Conservation (phyloP, 2,113 vertebrate species). For the Tinamus guttatus region DNA sequence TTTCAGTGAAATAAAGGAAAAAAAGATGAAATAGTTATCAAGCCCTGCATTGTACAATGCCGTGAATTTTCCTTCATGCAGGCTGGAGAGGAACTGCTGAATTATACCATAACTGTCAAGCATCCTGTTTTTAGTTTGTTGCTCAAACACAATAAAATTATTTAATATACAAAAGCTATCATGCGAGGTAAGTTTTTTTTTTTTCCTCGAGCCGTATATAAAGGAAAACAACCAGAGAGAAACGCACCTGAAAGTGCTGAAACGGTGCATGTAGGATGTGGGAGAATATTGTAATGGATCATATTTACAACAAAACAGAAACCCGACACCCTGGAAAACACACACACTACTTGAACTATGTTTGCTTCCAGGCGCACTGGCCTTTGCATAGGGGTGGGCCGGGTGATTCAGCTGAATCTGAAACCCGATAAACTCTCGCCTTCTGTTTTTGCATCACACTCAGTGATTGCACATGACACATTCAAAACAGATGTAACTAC, state of each 20-base stretch:
- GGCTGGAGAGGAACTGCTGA: conserved; percentile 27
- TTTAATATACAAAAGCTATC: conserved; percentile 74
- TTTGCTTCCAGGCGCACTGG: conserved; percentile 67
- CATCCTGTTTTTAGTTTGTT: conserved; percentile 71
- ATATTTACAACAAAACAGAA: conserved; percentile 77
- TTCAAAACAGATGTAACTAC: conserved; percentile 32
- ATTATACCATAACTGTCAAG: conserved; percentile 43
- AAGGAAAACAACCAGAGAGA: conserved; percentile 68
- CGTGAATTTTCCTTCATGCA: conserved; percentile 23
- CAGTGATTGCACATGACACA: conserved; percentile 51
- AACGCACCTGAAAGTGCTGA: conserved; percentile 69
- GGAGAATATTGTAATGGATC: conserved; percentile 58
- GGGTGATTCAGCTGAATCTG: conserved; percentile 72
- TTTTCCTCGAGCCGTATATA: conserved; percentile 44
- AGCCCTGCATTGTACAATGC: neutral
- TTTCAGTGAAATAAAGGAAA: conserved; percentile 52
- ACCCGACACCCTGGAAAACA: conserved; percentile 71
- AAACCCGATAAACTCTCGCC: conserved; percentile 76
- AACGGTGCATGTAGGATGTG: conserved; percentile 52
- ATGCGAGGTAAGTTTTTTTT: neutral
- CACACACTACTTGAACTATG: conserved; percentile 49
- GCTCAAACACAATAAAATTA: conserved; percentile 73
- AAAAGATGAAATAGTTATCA: conserved; percentile 36
- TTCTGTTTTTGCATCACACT: conserved; percentile 68
- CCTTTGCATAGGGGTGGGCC: conserved; percentile 72